Base-by-base conservation (phyloP, 2,888 invertebrate species). In the Drosophila borborema region DNA sequence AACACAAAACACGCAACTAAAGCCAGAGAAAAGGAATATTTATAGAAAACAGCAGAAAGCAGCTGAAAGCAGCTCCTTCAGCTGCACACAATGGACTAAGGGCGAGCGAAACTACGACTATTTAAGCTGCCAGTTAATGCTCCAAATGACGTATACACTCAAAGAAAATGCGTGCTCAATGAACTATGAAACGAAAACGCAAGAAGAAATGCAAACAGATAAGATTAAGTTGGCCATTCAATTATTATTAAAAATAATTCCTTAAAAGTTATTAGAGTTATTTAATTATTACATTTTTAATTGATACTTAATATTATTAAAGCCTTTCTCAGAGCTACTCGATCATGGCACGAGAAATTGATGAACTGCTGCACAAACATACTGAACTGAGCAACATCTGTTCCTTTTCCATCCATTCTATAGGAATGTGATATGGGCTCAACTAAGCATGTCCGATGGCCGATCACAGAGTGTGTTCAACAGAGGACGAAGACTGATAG, bases 1-100 rank as follows among this genome's bases (percentile, higher is more conserved):
- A 76, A 70, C 68, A 48, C 61, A 74, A 70, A 58, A 78, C 87
- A 87, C 89, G 87, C 90, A 83, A 78, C 67, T 49, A 34, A 65
- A 69, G 34, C 49, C 10, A 49, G 51, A 23, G 54, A 9, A 54
- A 20, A 36, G 18, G 49, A 34, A 34, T 18, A 34, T 51, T 51
- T 51, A 51, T 51, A 51, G 51, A 34, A 34, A 51, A 4, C 51
- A 51, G 51, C 34, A 0, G 49, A 31, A 28, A 6, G 28, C 48
- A 48, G 45, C 45, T 7, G 48, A 48, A n/a, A 34, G 49, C 51
- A 51, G 51, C 51, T 51, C 51, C 51, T 36, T 36, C 1, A 36
- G 18, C 51, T 36, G 36, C 34, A 51, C 76, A 68, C 79, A 73
- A 88, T 65, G 74, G 78, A 61, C 62, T 60, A 66, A 74, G 72